These are phyloP conservation scores for Gymnoscopelus braueri DNA, from an alignment of 2,797 vertebrate species.

Conservation along the genomic window DNA sequence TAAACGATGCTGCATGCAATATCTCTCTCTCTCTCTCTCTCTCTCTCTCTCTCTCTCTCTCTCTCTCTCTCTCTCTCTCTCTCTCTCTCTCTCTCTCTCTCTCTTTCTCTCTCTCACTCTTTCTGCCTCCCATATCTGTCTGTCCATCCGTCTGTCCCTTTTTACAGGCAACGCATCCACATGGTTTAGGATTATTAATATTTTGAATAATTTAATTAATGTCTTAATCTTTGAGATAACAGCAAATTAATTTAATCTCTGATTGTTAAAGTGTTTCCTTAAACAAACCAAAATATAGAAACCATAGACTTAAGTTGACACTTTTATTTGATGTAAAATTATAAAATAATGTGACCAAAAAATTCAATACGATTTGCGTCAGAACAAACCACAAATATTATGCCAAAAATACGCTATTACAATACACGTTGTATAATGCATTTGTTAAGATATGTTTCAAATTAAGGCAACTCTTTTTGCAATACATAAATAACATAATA, in stretches of 20 bases:
- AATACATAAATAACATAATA: background rate
- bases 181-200: background rate
- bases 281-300: background rate
- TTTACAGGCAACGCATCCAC: background rate
- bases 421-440: slow-evolving; percentile 54
- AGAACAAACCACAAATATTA: slow-evolving; percentile 26
- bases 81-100: background rate
- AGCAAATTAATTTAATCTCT: background rate
- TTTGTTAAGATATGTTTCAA: slow-evolving; percentile 45
- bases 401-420: slow-evolving; percentile 36
- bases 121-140: background rate
- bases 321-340: slow-evolving; percentile 50
- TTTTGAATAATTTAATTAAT: background rate
- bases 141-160: background rate
- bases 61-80: background rate
- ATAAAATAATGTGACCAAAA: slow-evolving; percentile 66
- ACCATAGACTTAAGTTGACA: slow-evolving; percentile 19
- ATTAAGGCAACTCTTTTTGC: slow-evolving; percentile 49
- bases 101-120: background rate
- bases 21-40: no score
- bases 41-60: no score
- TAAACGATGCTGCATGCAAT: no score
- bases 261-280: background rate
- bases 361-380: slow-evolving; percentile 11
- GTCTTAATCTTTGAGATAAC: background rate